Evolutionary conservation across 2,888 invertebrate genomes (phyloP).

Genomic region (Plebejus melissa): DNA sequence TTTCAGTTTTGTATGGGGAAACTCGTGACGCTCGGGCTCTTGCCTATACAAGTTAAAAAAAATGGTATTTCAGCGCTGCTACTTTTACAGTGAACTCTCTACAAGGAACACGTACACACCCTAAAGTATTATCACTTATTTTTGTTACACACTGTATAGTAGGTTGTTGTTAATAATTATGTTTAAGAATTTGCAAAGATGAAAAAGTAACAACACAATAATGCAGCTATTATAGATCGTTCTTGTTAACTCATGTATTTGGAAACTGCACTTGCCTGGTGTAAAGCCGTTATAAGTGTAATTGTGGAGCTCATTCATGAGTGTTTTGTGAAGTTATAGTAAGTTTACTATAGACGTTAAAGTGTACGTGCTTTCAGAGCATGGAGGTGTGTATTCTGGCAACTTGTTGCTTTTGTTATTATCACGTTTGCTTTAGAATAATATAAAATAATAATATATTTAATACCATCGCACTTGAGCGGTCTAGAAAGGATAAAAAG

Average conservation of each 20-base stretch:
- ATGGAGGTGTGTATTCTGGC: not conserved
- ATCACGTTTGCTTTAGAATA: slow-evolving; percentile 10
- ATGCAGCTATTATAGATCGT: not conserved
- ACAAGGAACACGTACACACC: too few species aligned
- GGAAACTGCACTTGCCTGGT: not conserved
- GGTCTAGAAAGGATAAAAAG: not conserved
- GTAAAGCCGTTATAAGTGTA: not conserved
- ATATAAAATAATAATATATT: not conserved
- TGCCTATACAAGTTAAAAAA: too few species aligned
- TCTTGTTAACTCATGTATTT: not conserved
- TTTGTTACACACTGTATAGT: too few species aligned
- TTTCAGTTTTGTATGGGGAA: too few species aligned
- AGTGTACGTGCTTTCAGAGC: slow-evolving; percentile 21
- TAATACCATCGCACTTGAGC: not conserved
- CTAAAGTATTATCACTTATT: too few species aligned
- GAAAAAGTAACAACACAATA: not conserved
- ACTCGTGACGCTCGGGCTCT: too few species aligned
- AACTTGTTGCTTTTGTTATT: slow-evolving; percentile 27
- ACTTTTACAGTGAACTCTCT: too few species aligned
- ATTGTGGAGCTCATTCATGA: not conserved
- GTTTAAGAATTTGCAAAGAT: too few species aligned
- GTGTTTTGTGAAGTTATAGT: slow-evolving; percentile 20
- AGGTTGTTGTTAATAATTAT: too few species aligned
- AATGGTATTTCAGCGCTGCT: too few species aligned
- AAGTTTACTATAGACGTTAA: slow-evolving; percentile 16